Conservation (phyloP, 53 echinoderm and acorn worm species). For the Echinometra lucunter region DNA sequence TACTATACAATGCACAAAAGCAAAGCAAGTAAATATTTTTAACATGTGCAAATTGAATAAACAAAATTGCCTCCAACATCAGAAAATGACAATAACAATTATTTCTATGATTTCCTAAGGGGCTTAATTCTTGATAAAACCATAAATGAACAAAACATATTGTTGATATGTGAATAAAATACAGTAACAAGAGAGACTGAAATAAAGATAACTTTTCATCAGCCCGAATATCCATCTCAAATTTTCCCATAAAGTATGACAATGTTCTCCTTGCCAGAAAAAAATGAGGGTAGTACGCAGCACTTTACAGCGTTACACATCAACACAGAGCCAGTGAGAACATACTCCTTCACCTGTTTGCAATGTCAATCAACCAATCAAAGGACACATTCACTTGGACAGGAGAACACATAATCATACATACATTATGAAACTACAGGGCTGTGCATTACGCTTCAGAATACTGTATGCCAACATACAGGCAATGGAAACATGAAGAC, state of each 20-base stretch:
- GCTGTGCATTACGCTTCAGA: background rate
- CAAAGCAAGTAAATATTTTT: background rate
- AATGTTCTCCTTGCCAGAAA: background rate
- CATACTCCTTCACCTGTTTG: background rate
- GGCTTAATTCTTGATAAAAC: too few relatives aligned
- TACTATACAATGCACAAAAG: background rate
- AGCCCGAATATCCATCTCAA: background rate
- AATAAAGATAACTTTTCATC: background rate
- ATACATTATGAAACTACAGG: background rate
- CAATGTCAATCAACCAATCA: background rate
- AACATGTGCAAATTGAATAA: background rate
- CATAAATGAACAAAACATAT: background rate
- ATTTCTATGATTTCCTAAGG: too few relatives aligned
- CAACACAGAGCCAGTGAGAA: background rate
- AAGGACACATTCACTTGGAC: background rate
- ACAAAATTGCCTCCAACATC: background rate
- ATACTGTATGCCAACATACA: background rate
- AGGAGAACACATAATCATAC: background rate
- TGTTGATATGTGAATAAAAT: background rate
- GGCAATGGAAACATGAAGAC: constrained; percentile 1
- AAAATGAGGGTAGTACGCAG: background rate
- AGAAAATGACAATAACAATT: too few relatives aligned
- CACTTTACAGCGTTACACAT: background rate
- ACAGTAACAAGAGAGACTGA: background rate
- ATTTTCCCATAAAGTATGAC: background rate